These are phyloP conservation scores for Tragelaphus strepsiceros DNA, from an alignment of 2,113 vertebrate species.

Conservation along the genomic window DNA sequence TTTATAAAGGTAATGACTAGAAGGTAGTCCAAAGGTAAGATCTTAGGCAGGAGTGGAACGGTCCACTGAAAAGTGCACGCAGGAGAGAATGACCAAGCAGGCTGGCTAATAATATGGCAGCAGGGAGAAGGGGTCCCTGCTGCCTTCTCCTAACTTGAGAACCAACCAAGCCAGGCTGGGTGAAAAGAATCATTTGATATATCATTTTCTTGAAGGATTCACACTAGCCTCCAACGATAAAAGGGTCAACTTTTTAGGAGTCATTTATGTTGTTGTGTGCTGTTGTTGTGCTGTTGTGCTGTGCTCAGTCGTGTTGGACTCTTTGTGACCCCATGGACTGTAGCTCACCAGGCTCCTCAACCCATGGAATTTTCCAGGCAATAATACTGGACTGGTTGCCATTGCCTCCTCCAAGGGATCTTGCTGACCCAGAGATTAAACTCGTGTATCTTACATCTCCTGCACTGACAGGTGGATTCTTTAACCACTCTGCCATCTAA, in stretches of 20 bases:
- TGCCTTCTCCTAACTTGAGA: not conserved
- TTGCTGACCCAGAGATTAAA: not conserved
- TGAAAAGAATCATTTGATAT: not conserved
- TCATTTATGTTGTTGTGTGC: not conserved
- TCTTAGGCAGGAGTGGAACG: not conserved
- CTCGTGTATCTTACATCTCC: not conserved
- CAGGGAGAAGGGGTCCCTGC: fast-evolving
- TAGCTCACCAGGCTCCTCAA: not conserved
- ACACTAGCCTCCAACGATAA: not conserved
- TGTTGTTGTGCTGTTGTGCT: not conserved
- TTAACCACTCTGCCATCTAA: not conserved
- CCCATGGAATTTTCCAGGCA: not conserved
- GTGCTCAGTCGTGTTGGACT: not conserved
- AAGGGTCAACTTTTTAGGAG: not conserved
- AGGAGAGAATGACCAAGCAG: not conserved
- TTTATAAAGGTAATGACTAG: not conserved
- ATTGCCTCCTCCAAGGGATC: not conserved
- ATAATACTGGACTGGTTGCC: not conserved
- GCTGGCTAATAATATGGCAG: not conserved
- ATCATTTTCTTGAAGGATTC: not conserved
- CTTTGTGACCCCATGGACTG: not conserved
- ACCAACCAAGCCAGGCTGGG: not conserved
- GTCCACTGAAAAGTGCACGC: not conserved
- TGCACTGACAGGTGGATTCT: not conserved
- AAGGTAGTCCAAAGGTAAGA: not conserved